Evolutionary conservation across 2,888 invertebrate genomes (phyloP), one percentile per base, ranked within the genome.

Genomic region (Macrophya annulata): DNA sequence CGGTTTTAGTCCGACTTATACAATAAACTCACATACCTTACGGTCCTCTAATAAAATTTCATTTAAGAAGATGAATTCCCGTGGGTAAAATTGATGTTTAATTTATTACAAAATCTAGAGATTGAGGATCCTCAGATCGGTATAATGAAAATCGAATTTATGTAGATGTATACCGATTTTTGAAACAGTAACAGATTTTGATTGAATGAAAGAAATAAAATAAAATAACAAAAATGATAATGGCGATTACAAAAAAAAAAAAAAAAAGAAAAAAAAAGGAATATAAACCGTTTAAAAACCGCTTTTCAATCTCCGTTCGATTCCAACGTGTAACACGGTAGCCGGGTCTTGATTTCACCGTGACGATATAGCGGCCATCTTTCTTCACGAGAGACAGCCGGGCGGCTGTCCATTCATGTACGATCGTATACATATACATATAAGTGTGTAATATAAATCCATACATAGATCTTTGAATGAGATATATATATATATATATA

Each of bases 351-450:
- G 9, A 71, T 71, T 71, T 71, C n/a, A 71, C 71, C 71, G 71
- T 71, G 71, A 71, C 71, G 71, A 71, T 40, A 37, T 40, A 40
- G 45, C 74, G 74, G 74, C 74, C 74, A 74, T 74, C 45, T 74
- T 74, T 74, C 74, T 74, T 74, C 6, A 6, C 12, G 68, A 31
- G 68, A 68, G 68, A 68, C 68, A 68, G 68, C 31, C 68, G 12
- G 68, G 12, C 68, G 31, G 37, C 25, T 25, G 68, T 68, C 68
- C 68, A 68, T 68, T 68, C 68, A 68, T 17, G 0, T 25, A 68
- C 17, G 25, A 21, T 37, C 55, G 12, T 48, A 48, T 48, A 55
- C 55, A n/a, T 55, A 17, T 0, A 68, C 15, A 37, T 5, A 17
- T 25, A 25, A 1, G 25, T 62, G 62, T 62, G 37, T 10, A 4